Evolutionary conservation across 2,113 vertebrate genomes (phyloP).

Genomic region (Ctenomys sociabilis): DNA sequence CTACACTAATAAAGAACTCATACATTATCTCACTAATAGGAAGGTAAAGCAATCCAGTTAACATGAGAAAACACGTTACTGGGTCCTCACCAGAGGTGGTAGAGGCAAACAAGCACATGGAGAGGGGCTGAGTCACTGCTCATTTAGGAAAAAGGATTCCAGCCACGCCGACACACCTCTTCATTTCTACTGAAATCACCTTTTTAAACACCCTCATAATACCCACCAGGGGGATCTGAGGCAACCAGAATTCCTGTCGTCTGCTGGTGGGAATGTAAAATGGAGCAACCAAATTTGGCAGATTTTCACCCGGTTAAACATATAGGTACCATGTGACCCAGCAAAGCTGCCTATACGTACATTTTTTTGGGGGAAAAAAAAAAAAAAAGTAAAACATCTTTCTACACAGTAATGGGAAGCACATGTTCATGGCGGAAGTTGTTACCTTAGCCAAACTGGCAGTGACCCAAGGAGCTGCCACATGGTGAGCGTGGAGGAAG

Average conservation of each 20-base stretch:
- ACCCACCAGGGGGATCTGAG: background rate
- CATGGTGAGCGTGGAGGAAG: accelerated
- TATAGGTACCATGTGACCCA: background rate
- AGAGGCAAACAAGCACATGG: background rate
- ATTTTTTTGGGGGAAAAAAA: background rate
- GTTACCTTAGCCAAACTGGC: background rate
- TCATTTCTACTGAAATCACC: background rate
- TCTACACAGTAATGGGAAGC: background rate
- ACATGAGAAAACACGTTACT: background rate
- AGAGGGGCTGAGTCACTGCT: background rate
- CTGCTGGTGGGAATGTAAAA: background rate
- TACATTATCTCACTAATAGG: background rate
- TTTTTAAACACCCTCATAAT: background rate
- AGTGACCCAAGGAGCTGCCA: background rate
- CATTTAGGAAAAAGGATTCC: background rate
- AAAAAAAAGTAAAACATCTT: background rate
- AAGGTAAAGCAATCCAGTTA: background rate
- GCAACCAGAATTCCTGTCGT: too few species aligned
- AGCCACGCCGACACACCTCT: background rate
- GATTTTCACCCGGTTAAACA: background rate
- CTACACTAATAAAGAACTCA: background rate
- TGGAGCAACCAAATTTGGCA: background rate
- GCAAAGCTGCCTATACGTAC: background rate
- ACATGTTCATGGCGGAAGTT: background rate
- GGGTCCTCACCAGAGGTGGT: background rate